These are phyloP conservation scores for Peromyscus polionotus DNA, from an alignment of 2,113 vertebrate genomes.

Conservation along the genomic window DNA sequence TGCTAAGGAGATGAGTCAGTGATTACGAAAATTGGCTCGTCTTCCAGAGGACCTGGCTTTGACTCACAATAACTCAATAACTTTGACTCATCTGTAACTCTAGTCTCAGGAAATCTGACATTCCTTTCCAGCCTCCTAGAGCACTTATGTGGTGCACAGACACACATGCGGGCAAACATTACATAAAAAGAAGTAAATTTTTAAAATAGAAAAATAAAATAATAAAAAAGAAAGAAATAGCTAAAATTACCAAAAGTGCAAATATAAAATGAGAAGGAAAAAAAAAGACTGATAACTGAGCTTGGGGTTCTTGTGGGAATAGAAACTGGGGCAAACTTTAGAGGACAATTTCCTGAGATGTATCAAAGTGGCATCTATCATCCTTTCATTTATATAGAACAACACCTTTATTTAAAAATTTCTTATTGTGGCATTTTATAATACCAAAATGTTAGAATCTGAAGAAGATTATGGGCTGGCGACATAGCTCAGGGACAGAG, in stretches of 20 bases:
- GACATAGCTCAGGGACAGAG: background rate
- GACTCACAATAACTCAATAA: background rate
- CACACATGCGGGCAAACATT: background rate
- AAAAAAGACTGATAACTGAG: background rate
- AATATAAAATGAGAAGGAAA: background rate
- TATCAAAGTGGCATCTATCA: background rate
- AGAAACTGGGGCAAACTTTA: background rate
- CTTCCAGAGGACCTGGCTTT: background rate
- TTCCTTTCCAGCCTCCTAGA: background rate
- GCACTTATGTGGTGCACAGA: background rate
- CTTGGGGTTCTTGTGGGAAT: background rate
- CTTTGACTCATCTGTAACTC: background rate
- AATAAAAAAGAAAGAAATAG: background rate
- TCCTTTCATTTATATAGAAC: background rate
- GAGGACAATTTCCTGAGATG: background rate
- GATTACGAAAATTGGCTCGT: background rate
- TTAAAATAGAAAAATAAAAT: background rate
- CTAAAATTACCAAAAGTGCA: background rate
- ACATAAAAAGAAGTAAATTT: background rate
- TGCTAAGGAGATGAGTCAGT: background rate
- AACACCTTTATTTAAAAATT: background rate
- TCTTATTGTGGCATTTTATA: background rate
- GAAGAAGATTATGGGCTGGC: background rate
- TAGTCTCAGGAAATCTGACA: background rate
- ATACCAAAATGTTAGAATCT: background rate